A percentile compares a stretch with the other conserved stretches of the same genome.
Conservation (phyloP, 2,797 vertebrate species). For the Centroberyx gerrardi region DNA sequence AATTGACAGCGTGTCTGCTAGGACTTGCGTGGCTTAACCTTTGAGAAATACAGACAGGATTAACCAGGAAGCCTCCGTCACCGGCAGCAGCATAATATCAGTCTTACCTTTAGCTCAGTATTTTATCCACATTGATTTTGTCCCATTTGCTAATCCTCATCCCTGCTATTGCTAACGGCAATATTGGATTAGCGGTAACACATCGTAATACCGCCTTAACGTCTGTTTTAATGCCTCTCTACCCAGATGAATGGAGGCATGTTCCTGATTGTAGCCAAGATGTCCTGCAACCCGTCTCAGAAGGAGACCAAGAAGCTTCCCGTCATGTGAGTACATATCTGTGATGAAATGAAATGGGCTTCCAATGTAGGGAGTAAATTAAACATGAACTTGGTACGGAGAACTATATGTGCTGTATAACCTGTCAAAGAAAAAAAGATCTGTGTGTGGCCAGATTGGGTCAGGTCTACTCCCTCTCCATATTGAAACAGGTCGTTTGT, state of each 20-base stretch:
- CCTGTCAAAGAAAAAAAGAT: too few relatives aligned
- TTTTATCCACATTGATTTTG: slow-evolving; percentile 50
- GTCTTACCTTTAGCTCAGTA: not conserved
- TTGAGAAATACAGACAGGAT: not conserved
- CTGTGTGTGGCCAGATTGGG: too few relatives aligned
- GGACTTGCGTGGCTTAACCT: not conserved
- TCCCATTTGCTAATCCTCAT: slow-evolving; percentile 12
- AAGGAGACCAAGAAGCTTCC: slow-evolving; percentile 97
- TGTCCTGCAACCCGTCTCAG: slow-evolving; percentile 93
- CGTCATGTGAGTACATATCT: slow-evolving; percentile 90
- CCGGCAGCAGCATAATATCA: not conserved
- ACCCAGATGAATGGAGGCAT: slow-evolving; percentile 95
- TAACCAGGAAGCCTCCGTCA: not conserved
- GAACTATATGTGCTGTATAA: too few relatives aligned
- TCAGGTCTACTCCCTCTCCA: too few relatives aligned
- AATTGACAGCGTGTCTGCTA: too few relatives aligned
- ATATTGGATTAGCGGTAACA: slow-evolving; percentile 20
- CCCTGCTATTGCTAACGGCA: not conserved
- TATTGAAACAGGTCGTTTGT: too few relatives aligned
- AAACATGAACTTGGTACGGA: too few relatives aligned
- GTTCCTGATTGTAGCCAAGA: slow-evolving; percentile 94
- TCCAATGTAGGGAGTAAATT: too few relatives aligned
- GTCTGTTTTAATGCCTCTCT: slow-evolving; percentile 15
- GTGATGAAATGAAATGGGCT: not conserved
- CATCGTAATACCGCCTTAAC: slow-evolving; percentile 12